Evolutionary conservation across 1,140 invertebrate species (phyloP), one percentile per base, ranked within the genome.

Genomic region (Drosophila oshimai): DNA sequence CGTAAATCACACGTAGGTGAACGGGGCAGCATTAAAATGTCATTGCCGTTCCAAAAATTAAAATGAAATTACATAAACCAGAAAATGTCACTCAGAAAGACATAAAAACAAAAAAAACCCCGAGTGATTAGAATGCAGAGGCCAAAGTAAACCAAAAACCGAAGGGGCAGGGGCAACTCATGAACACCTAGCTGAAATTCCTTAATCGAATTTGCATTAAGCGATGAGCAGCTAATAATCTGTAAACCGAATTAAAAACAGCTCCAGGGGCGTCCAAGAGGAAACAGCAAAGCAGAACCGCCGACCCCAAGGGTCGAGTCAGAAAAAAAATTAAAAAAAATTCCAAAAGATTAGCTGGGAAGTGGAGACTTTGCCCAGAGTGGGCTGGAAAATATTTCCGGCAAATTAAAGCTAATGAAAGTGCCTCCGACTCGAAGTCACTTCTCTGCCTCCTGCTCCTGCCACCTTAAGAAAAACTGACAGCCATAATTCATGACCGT

Each of bases 341-440:
- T 26, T 34, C 54, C 15, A 62, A 41, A 17, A 71, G 55, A 47
- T 75, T 50, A 67, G 44, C 45, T 10, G 6, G 24, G 34, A 60
- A 53, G 41, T 13, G 42, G 42, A 6, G 37, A 13, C 6, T 17
- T 17, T 9, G 15, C 58, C 6, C 15, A 20, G 33, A 58, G 24
- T 60, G 42, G 60, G 51, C 58, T 55, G 62, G n/a, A 60, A 89
- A 89, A 89, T 89, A 89, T 79, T 89, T 89, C 71, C 71, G 77
- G 64, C 78, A 89, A 89, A 89, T 89, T 89, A 73, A 89, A 87
- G 87, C 87, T 89, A 89, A 89, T 89, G 87, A 89, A 89, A 89
- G 86, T 83, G 74, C 70, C 75, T 74, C 29, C 20, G 7, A 12
- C 41, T 33, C 26, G 18, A 0, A 7, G 18, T 42, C 39, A n/a